Conservation (phyloP, 2,888 invertebrate species). For the Trichopoda pennipes region DNA sequence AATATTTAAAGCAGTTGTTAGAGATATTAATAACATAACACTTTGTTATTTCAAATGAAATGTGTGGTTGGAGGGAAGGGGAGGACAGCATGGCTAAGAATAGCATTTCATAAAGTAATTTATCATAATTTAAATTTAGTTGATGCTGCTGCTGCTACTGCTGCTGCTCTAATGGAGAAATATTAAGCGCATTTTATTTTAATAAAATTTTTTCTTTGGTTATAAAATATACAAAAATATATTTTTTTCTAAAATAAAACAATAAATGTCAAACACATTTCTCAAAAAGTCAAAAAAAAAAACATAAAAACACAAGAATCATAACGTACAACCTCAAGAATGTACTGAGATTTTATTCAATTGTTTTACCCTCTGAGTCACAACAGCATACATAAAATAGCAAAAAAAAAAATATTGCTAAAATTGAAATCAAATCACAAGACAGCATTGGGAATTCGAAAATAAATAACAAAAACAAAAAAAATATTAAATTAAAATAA, state of each 20-base stretch:
- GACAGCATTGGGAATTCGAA: constrained; percentile 33
- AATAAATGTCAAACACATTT: constrained; percentile 66
- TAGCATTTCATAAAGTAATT: constrained; percentile 28
- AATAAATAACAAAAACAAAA: constrained; percentile 18
- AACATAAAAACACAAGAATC: background rate
- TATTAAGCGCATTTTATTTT: background rate
- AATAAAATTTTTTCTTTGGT: background rate
- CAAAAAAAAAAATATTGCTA: constrained; percentile 21
- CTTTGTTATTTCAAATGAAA: background rate
- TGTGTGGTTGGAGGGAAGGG: no score
- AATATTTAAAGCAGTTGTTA: background rate
- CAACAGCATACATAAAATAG: constrained; percentile 1
- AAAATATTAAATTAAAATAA: background rate
- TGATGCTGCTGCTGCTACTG: constrained; percentile 13
- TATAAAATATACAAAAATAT: background rate
- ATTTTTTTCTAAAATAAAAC: constrained; percentile 66
- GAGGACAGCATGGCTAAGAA: background rate
- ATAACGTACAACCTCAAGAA: constrained; percentile 16
- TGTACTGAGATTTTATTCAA: constrained; percentile 29
- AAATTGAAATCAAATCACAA: constrained; percentile 50
- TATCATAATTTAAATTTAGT: constrained; percentile 46
- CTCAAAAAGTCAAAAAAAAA: constrained; percentile 14
- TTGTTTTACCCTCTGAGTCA: constrained; percentile 41
- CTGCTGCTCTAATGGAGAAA: constrained; percentile 29
- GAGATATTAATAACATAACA: background rate